Evolutionary conservation across 1,140 invertebrate genomes (phyloP).

Genomic region (Papilio glaucus): DNA sequence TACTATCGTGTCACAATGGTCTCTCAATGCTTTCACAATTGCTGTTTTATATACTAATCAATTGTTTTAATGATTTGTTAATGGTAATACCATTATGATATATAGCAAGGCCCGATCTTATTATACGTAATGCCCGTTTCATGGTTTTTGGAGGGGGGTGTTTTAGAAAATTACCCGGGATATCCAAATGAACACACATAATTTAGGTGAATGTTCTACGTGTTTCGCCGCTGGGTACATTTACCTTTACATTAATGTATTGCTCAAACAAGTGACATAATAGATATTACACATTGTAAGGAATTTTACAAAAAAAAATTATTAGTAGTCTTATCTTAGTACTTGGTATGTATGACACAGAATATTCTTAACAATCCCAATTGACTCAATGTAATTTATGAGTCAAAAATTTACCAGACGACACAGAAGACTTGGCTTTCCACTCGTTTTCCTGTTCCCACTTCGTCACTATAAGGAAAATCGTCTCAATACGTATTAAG

Average conservation of each 20-base stretch:
- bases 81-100: too few relatives aligned
- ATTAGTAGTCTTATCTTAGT: background rate
- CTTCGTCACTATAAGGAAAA: background rate
- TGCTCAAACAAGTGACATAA: background rate
- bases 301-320: background rate
- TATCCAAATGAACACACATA: background rate
- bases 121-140: too few relatives aligned
- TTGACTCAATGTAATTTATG: background rate
- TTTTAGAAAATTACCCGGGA: too few relatives aligned
- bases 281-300: background rate
- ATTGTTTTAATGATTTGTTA: too few relatives aligned
- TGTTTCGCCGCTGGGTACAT: background rate
- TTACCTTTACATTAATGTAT: background rate
- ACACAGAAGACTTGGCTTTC: background rate
- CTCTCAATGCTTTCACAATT: too few relatives aligned
- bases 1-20: too few relatives aligned
- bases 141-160: too few relatives aligned
- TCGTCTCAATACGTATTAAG: background rate
- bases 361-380: background rate
- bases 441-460: slow-evolving; percentile 20
- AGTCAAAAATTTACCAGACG: slow-evolving; percentile 15
- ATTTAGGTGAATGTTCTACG: background rate
- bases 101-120: too few relatives aligned
- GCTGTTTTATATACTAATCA: too few relatives aligned
- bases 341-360: background rate